Conservation (phyloP, 2,888 invertebrate genomes). For the Timema cristinae region DNA sequence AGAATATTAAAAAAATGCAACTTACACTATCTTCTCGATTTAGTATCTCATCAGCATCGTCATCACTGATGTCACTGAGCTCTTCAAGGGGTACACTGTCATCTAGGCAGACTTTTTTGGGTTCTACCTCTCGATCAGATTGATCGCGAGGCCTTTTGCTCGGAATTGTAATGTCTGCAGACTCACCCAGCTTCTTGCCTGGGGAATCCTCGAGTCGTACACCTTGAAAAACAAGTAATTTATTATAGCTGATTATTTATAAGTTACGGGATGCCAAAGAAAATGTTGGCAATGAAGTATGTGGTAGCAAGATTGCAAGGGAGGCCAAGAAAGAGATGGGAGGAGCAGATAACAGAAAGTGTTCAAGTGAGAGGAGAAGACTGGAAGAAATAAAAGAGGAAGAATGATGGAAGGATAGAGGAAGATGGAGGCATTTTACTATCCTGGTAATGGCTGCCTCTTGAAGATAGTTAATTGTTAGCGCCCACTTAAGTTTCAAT, state of each 20-base stretch:
- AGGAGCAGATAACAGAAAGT: too few species aligned
- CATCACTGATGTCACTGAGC: constrained; percentile 81
- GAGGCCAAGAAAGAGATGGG: too few species aligned
- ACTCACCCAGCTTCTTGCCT: constrained; percentile 44
- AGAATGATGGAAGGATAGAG: too few species aligned
- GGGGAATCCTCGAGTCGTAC: constrained; percentile 41
- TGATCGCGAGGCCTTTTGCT: constrained; percentile 39
- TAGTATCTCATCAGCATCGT: constrained; percentile 79
- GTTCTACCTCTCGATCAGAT: constrained; percentile 43
- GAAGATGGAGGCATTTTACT: too few species aligned
- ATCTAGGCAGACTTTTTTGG: constrained; percentile 50
- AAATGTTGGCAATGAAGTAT: too few species aligned
- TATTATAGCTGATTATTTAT: not conserved
- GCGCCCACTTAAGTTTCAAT: too few species aligned
- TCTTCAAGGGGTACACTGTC: constrained; percentile 47
- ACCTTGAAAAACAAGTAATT: not conserved
- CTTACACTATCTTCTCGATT: constrained; percentile 64
- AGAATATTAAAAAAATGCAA: constrained; percentile 9
- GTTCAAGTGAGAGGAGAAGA: too few species aligned
- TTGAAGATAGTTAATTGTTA: too few species aligned
- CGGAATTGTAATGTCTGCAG: constrained; percentile 39
- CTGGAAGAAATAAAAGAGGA: too few species aligned
- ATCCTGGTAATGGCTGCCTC: too few species aligned
- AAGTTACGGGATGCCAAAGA: too few species aligned
- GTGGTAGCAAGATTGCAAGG: too few species aligned